Evolutionary conservation across 2,113 vertebrate species (phyloP).

Genomic region (Plectropomus leopardus): DNA sequence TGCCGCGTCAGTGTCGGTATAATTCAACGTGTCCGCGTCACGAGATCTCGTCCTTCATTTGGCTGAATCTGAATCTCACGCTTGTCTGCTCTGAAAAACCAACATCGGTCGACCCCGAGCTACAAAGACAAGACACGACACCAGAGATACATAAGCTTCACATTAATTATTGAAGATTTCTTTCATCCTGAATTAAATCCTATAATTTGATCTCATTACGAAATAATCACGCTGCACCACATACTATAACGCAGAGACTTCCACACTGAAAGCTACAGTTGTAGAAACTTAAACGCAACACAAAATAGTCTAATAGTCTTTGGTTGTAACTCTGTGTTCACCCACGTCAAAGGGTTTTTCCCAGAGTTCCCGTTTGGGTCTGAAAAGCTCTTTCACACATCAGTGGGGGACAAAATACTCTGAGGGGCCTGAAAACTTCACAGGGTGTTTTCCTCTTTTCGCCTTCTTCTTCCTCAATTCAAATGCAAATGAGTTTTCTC

Average conservation of each 20-base stretch:
- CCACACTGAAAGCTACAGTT: too few species aligned
- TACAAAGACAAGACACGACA: too few species aligned
- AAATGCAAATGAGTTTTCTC: slow-evolving; percentile 64
- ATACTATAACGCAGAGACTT: too few species aligned
- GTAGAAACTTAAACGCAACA: neutral
- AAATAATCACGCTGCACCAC: too few species aligned
- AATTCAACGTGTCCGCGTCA: neutral
- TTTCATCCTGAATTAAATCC: too few species aligned
- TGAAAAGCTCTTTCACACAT: slow-evolving; percentile 44
- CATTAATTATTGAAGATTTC: too few species aligned
- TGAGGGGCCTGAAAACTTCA: slow-evolving; percentile 4
- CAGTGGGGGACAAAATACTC: slow-evolving; percentile 26
- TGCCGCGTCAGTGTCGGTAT: too few species aligned
- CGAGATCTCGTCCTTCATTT: neutral
- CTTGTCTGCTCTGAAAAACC: too few species aligned
- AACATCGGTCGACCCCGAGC: too few species aligned
- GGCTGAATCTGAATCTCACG: neutral
- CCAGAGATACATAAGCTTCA: too few species aligned
- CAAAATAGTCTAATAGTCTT: neutral
- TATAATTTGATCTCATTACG: too few species aligned
- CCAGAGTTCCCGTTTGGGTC: neutral
- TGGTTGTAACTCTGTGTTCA: neutral
- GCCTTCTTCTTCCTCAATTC: slow-evolving; percentile 32
- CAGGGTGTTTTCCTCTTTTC: neutral
- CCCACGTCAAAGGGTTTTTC: neutral